Conservation (phyloP, 2,113 vertebrate species). For the Actenoides lindsayi region DNA sequence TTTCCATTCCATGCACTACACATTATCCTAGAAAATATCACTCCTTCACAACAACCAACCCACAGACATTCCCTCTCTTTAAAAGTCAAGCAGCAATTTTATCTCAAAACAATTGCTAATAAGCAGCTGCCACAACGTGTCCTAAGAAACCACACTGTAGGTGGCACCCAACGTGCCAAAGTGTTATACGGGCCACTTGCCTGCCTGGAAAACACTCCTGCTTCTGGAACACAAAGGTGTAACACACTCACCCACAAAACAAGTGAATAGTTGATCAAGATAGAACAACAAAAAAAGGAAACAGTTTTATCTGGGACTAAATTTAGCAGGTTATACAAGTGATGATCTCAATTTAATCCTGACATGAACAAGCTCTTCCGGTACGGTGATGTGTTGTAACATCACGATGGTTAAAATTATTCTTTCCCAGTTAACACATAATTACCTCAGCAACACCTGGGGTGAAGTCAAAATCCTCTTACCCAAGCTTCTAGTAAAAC, state of each 20-base stretch:
- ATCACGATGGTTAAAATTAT: neutral
- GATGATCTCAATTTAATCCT: neutral
- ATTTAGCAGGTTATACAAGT: neutral
- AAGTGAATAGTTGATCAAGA: neutral
- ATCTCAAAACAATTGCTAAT: neutral
- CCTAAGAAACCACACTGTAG: neutral
- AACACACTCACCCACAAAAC: neutral
- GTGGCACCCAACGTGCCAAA: neutral
- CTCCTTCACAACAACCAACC: neutral
- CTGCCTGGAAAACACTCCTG: neutral
- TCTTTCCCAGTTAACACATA: neutral
- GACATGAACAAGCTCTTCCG: neutral
- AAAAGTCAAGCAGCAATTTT: neutral
- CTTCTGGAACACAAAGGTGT: neutral
- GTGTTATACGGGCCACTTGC: neutral
- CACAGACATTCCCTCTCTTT: neutral
- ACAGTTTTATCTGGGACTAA: neutral
- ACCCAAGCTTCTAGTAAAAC: neutral
- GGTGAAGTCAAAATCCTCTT: neutral
- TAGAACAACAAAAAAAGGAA: neutral
- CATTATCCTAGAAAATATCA: neutral
- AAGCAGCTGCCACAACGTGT: neutral
- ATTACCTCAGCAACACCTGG: neutral
- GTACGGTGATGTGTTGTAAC: rapidly evolving
- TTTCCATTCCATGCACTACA: neutral